Base-by-base conservation (phyloP, 2,888 invertebrate genomes). In the Tinea semifulvella region DNA sequence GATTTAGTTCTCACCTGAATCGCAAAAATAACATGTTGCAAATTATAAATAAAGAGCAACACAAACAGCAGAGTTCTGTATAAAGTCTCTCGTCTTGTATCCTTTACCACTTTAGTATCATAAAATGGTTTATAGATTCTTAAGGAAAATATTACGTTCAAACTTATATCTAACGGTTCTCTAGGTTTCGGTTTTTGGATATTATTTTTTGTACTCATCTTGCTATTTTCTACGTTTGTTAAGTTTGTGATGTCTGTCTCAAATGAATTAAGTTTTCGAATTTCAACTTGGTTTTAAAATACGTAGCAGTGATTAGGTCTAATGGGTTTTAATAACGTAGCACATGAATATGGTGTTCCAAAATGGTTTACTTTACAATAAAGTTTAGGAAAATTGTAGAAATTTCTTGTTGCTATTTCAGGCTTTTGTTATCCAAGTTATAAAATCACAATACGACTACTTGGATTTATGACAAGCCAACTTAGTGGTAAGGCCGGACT, bases 1-100 rank as follows among this genome's bases (percentile, higher is more conserved):
- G n/a, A n/a, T n/a, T n/a, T n/a, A n/a, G n/a, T n/a, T n/a, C n/a
- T 40, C 22, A 40, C 40, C 20, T 40, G 20, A n/a, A 40, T 11
- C 8, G 40, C 22, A 40, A 40, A 40, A 11, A 40, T 40, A 22
- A 40, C 20, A 40, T 40, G 40, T 22, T 40, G 40, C 22, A 40
- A 22, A 40, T 40, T 40, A 40, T 40, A 40, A 17, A 40, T 40
- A 10, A 22, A 10, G 3, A 40, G 14, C 5, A 40, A n/a, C 4
- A 40, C 11, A 22, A 22, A 40, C 13, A 40, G 14, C 7, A 40
- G 2, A 22, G 11, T n/a, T 7, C 40, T 17, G n/a, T 4, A 17
- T 13, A 40, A 11, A n/a, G 14, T 40, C 22, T 40, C 22, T 22
- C 13, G n/a, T 40, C 2, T 17, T 22, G 36, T 18, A 7, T 36